Base-by-base conservation (phyloP, 2,888 invertebrate genomes). In the Cryptus armator region DNA sequence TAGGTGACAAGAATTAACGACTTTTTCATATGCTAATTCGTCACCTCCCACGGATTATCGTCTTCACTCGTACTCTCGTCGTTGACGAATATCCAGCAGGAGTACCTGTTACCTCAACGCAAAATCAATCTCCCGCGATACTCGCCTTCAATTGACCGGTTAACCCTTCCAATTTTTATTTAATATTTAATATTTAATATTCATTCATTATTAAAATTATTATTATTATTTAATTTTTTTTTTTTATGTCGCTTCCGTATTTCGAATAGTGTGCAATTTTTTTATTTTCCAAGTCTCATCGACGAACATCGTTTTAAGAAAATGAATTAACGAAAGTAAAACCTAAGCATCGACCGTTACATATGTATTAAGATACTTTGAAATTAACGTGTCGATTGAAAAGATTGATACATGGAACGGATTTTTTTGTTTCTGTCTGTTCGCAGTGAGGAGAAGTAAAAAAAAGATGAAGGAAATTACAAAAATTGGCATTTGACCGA, bases 101-200 rank as follows among this genome's bases (percentile, higher is more conserved):
- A 77, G 74, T 81, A 37, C 83, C 78, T 84, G 83, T 74, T 77
- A 77, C 80, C 85, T 86, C 78, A 87, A 87, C 86, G 87, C 87
- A 87, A 87, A 89, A 88, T 88, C 64, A 16, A 53, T 87, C 72
- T 66, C 51, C 2, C 19, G 6, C 53, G 19, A 9, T 10, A 53
- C 19, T 19, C 53, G 19, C 6, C 9, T 7, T 3, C 7, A 9
- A 19, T 7, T 16, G 19, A 53, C 9, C 16, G 7, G n/a, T 51
- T 51, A n/a, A 51, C 6, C 6, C 51, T 51, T 51, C 16, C n/a
- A 5, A 7, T 7, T 53, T 53, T 37, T 37, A 7, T 37, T 7
- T 37, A 37, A 4, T 37, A 7, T 37, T 37, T 37, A 6, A 37
- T 37, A 37, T 37, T 37, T 0, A 9, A 37, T 37, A 37, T 37